Evolutionary conservation across 1,140 invertebrate species (phyloP).

Genomic region (Nasonia vitripennis): DNA sequence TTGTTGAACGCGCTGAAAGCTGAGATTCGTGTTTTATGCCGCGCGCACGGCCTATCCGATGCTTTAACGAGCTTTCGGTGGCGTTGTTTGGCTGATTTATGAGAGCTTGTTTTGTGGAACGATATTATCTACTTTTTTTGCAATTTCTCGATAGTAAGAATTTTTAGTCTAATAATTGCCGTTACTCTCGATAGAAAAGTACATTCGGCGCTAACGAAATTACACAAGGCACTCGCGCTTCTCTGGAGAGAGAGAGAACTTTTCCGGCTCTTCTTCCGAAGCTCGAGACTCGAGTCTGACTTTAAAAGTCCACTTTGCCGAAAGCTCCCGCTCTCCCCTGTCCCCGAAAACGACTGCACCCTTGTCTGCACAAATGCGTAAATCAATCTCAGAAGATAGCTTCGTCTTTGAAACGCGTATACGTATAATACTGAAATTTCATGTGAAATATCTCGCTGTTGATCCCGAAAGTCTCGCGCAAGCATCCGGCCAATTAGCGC

Average conservation of each 20-base stretch:
- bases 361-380: slow-evolving; percentile 11
- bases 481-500: background rate
- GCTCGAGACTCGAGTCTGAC: background rate
- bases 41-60: too few relatives aligned
- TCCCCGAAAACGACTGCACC: background rate
- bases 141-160: too few relatives aligned
- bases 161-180: too few relatives aligned
- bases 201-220: slow-evolving; percentile 1
- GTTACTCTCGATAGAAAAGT: background rate
- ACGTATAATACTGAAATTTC: too few relatives aligned
- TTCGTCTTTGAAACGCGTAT: too few relatives aligned
- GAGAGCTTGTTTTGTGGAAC: background rate
- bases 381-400: too few relatives aligned
- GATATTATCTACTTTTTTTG: too few relatives aligned
- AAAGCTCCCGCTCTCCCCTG: background rate
- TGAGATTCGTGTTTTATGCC: background rate
- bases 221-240: background rate
- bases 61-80: background rate
- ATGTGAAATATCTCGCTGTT: background rate
- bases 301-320: slow-evolving; percentile 37
- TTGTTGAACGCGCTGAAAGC: background rate
- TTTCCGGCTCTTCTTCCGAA: background rate
- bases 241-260: background rate
- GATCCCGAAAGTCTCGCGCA: background rate
- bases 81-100: background rate